Percentiles rank a stretch among this genome's conserved stretches.
These are phyloP conservation scores for Dreissena polymorpha DNA, from an alignment of 1,140 invertebrate genomes.

Conservation along the genomic window DNA sequence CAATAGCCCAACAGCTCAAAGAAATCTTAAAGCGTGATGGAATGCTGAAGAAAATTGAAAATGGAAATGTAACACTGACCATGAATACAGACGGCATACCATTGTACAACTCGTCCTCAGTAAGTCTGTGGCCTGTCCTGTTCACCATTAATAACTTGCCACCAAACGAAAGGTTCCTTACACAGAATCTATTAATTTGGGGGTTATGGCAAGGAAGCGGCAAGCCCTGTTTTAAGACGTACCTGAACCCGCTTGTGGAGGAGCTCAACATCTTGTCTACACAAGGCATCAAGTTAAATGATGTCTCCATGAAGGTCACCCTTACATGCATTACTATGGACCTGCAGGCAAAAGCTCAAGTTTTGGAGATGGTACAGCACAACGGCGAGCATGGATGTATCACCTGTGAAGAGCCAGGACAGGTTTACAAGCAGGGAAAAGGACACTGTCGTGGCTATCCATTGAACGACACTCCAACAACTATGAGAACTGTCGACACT, in stretches of 20 bases:
- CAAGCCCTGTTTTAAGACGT: slow-evolving; percentile 37
- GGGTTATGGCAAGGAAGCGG: slow-evolving; percentile 36
- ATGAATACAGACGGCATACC: slow-evolving; percentile 18
- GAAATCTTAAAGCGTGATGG: not conserved
- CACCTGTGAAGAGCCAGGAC: slow-evolving; percentile 11
- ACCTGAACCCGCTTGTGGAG: slow-evolving; percentile 31
- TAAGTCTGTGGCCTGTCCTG: slow-evolving; percentile 26
- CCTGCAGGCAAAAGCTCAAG: slow-evolving; percentile 13
- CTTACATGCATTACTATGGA: slow-evolving; percentile 14
- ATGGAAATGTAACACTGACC: not conserved
- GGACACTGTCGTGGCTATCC: slow-evolving; percentile 29
- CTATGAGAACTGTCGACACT: not conserved
- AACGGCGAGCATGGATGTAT: slow-evolving; percentile 23
- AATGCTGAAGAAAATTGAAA: not conserved
- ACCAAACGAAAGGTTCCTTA: slow-evolving; percentile 7
- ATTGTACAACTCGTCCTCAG: slow-evolving; percentile 11
- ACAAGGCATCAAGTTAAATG: slow-evolving; percentile 3
- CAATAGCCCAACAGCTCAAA: not conserved
- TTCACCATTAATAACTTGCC: slow-evolving; percentile 30
- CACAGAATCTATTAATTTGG: slow-evolving; percentile 34
- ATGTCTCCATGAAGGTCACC: not conserved
- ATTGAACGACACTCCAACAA: not conserved
- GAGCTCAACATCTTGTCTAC: slow-evolving; percentile 17
- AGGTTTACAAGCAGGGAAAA: not conserved
- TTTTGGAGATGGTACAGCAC: slow-evolving; percentile 24